Conservation (phyloP, 2,797 vertebrate species). For the Helarctos malayanus region DNA sequence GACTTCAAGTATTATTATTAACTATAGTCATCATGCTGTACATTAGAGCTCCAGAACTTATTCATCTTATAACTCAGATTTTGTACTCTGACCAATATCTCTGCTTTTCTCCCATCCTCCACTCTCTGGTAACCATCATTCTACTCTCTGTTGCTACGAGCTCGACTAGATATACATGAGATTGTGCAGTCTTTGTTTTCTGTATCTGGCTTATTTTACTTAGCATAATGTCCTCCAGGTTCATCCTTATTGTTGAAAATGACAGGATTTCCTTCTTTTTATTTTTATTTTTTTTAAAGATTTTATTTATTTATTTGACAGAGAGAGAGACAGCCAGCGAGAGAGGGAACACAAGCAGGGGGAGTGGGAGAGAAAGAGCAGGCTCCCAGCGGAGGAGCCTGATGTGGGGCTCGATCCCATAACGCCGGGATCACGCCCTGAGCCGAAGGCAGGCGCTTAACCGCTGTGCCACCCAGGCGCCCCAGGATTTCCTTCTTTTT, state of each 20-base stretch:
- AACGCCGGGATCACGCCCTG: no score
- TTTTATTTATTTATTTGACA: no score
- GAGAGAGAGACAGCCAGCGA: no score
- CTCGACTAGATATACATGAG: rapidly evolving
- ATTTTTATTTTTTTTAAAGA: no score
- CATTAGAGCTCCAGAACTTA: not conserved
- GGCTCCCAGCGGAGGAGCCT: no score
- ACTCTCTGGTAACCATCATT: not conserved
- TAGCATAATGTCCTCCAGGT: not conserved
- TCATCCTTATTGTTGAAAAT: not conserved
- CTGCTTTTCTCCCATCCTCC: not conserved
- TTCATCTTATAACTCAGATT: not conserved
- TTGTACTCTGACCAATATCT: not conserved
- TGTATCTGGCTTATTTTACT: not conserved
- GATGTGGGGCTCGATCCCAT: no score
- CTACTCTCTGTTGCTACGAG: not conserved
- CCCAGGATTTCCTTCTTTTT: not conserved
- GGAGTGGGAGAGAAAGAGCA: no score
- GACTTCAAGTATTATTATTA: not conserved
- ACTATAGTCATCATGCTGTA: no score
- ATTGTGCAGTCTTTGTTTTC: not conserved
- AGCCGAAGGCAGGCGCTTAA: no score
- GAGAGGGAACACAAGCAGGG: no score
- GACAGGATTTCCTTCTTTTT: not conserved
- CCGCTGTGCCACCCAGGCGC: no score